Percentiles rank a stretch among this genome's conserved stretches.
Evolutionary conservation across 2,113 vertebrate genomes (phyloP).

Genomic region (Caracal caracal): DNA sequence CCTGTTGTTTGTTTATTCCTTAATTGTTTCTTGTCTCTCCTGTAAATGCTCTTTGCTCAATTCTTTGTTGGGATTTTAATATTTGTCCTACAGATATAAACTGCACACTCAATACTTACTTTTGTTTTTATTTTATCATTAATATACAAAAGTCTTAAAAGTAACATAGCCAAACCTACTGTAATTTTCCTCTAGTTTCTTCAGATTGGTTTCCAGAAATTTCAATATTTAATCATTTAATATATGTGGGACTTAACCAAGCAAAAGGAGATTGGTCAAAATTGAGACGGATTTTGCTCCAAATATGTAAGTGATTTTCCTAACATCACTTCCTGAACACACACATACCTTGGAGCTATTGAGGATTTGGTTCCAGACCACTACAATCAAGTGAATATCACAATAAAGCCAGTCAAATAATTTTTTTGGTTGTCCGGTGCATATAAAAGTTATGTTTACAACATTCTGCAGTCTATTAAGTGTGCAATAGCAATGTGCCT

Average conservation of each 20-base stretch:
- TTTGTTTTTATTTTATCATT: not conserved
- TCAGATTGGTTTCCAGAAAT: not conserved
- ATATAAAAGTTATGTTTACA: not conserved
- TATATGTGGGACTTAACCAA: not conserved
- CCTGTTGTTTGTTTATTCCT: not conserved
- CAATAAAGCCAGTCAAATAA: not conserved
- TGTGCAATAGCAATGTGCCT: not conserved
- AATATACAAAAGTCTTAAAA: not conserved
- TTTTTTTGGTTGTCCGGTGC: not conserved
- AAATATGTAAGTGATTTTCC: not conserved
- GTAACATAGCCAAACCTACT: not conserved
- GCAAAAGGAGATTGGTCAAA: not conserved
- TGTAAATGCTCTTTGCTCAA: not conserved
- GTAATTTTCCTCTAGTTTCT: not conserved
- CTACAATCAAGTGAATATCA: not conserved
- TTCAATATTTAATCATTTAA: not conserved
- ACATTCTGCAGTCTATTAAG: not conserved
- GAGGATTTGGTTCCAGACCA: not conserved
- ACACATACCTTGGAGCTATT: not conserved
- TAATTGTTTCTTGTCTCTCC: not conserved
- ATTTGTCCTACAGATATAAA: not conserved
- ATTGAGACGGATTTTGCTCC: not conserved
- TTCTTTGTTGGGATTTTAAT: not conserved
- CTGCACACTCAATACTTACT: not conserved
- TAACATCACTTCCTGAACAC: not conserved